These are phyloP conservation scores for Oryzaephilus surinamensis DNA, from an alignment of 1,140 invertebrate species.

Conservation along the genomic window DNA sequence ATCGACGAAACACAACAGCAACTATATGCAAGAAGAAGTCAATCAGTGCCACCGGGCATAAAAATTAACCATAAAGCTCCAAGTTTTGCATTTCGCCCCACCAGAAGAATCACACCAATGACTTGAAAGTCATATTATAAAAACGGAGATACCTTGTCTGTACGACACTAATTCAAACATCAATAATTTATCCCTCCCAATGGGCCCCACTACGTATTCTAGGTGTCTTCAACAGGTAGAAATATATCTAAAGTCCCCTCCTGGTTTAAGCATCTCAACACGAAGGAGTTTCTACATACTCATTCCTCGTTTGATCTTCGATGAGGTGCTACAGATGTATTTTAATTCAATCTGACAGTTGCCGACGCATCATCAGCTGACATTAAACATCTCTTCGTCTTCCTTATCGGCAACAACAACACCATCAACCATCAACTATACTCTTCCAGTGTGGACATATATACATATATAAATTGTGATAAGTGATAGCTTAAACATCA, in stretches of 20 bases:
- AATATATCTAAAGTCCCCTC: constrained; percentile 21
- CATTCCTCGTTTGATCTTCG: constrained; percentile 23
- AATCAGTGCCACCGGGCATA: too few species aligned
- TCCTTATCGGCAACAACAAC: background rate
- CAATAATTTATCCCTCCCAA: constrained; percentile 27
- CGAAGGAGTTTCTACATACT: constrained; percentile 24
- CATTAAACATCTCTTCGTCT: background rate
- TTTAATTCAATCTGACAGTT: constrained; percentile 3
- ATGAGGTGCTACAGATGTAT: constrained; percentile 11
- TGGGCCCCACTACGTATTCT: constrained; percentile 17
- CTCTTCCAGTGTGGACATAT: constrained; percentile 5
- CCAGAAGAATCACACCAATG: constrained; percentile 23
- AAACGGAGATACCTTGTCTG: constrained; percentile 20
- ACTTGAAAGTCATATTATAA: constrained; percentile 26
- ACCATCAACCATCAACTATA: background rate
- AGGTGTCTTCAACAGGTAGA: constrained; percentile 16
- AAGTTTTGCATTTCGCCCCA: constrained; percentile 11
- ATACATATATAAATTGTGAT: constrained; percentile 8
- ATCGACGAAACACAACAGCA: too few species aligned
- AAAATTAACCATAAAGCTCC: too few species aligned
- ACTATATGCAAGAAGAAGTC: too few species aligned
- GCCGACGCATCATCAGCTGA: background rate
- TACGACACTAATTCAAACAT: constrained; percentile 31
- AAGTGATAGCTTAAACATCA: constrained; percentile 20
- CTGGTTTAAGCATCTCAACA: constrained; percentile 14